phyloP scores from a whole-genome alignment of 1,140 invertebrate genomes.

The Hyphantria cunea region DNA sequence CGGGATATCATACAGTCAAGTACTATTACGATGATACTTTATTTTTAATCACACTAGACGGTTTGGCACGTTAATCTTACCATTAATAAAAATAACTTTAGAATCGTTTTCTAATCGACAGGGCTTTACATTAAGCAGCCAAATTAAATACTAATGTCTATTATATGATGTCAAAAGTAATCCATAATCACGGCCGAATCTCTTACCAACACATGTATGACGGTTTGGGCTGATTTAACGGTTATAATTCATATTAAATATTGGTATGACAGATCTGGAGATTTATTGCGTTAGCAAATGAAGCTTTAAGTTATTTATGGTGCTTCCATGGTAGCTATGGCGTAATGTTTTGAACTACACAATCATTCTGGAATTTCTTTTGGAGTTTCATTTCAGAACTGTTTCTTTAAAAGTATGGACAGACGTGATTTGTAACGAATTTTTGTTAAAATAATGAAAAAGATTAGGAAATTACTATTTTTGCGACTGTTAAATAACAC shows the following conservation, averaged over 20 bases:
- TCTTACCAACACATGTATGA: constrained; percentile 18
- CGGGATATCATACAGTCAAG: no score
- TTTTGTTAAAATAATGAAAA: no score
- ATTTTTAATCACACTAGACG: no score
- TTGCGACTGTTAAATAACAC: no score
- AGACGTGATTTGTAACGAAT: no score
- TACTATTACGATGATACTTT: no score
- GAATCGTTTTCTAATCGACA: constrained; percentile 15
- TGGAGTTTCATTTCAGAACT: no score
- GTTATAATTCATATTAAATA: constrained; percentile 21
- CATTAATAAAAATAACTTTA: constrained; percentile 7
- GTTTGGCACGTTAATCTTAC: not conserved
- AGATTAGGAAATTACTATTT: no score
- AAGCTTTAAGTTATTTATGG: constrained; percentile 3
- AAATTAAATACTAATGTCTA: constrained; percentile 10
- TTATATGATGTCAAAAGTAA: constrained; percentile 1
- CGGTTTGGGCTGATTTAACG: constrained; percentile 11
- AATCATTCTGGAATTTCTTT: no score
- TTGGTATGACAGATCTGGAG: constrained; percentile 21
- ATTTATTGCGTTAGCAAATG: constrained; percentile 22
- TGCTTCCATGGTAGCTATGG: not conserved
- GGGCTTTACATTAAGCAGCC: constrained; percentile 15
- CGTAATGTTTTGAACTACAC: not conserved
- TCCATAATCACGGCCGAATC: constrained; percentile 23
- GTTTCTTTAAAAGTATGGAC: no score